These are phyloP conservation scores for Labroides dimidiatus DNA, from an alignment of 2,797 vertebrate genomes.

Conservation along the genomic window DNA sequence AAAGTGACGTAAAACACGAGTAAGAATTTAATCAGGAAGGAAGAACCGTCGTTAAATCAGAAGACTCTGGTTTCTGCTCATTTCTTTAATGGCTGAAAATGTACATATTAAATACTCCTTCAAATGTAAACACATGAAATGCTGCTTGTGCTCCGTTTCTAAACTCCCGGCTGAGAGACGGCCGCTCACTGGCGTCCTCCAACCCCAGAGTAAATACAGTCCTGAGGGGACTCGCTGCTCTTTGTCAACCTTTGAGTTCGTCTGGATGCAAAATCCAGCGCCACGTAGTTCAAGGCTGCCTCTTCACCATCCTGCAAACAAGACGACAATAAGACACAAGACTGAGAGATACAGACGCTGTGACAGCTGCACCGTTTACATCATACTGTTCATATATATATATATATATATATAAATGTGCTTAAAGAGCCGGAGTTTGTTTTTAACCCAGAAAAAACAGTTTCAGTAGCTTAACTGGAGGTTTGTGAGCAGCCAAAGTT, in stretches of 20 bases:
- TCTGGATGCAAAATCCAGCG: slow-evolving; percentile 46
- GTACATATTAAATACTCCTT: neutral
- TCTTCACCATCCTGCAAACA: slow-evolving; percentile 28
- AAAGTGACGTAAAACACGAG: no score
- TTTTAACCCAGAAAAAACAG: no score
- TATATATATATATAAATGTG: no score
- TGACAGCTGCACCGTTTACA: neutral
- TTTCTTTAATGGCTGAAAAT: neutral
- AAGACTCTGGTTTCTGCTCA: no score
- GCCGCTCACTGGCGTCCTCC: neutral
- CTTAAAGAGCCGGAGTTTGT: no score
- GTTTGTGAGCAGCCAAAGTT: no score
- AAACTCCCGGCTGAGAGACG: neutral
- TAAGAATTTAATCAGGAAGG: no score
- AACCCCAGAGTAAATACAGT: slow-evolving; percentile 34
- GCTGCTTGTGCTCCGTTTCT: no score
- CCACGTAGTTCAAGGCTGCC: slow-evolving; percentile 14
- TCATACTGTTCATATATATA: neutral
- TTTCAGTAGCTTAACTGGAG: no score
- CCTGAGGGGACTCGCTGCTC: slow-evolving; percentile 1
- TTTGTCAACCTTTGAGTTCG: slow-evolving; percentile 8
- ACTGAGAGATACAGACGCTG: neutral
- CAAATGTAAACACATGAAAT: no score
- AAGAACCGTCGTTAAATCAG: no score
- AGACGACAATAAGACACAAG: neutral